Percentiles rank a stretch among this genome's conserved stretches.
Conservation (phyloP, 1,140 invertebrate species). For the Drosophila rufa region DNA sequence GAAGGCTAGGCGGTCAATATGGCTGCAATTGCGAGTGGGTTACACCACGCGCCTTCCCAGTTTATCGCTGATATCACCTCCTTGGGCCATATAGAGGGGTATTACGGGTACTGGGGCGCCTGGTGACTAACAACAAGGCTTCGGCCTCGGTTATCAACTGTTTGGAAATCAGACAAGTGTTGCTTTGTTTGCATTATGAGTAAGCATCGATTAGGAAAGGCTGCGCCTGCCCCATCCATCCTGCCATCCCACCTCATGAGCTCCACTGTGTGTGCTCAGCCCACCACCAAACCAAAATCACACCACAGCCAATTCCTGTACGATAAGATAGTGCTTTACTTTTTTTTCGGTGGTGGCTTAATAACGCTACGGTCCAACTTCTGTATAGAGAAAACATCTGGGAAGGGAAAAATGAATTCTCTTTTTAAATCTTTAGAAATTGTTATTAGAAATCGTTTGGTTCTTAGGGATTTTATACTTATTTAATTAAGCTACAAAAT, state of each 20-base stretch:
- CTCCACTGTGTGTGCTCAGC: conserved; percentile 8
- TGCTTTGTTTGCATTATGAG: conserved; percentile 66
- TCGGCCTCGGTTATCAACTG: conserved; percentile 63
- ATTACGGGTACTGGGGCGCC: conserved; percentile 17
- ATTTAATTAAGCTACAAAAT: too few species aligned
- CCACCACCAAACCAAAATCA: conserved; percentile 33
- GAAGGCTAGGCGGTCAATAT: conserved; percentile 31
- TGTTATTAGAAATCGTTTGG: too few species aligned
- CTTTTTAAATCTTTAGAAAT: too few species aligned
- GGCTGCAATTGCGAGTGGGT: conserved; percentile 31
- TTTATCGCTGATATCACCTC: conserved; percentile 52
- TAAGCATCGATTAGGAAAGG: conserved; percentile 69
- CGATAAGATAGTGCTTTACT: conserved; percentile 30
- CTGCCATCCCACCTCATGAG: conserved; percentile 11
- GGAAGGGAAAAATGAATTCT: not conserved
- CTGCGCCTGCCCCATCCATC: conserved; percentile 6
- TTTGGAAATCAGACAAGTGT: conserved; percentile 80
- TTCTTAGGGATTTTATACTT: too few species aligned
- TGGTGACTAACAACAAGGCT: conserved; percentile 71
- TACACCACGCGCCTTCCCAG: conserved; percentile 42
- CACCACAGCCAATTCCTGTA: conserved; percentile 32
- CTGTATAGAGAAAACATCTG: not conserved
- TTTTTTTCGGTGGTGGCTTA: conserved; percentile 42
- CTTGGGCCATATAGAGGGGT: conserved; percentile 4
- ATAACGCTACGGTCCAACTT: conserved; percentile 13